Evolutionary conservation across 2,888 invertebrate species (phyloP), one percentile per base, ranked within the genome.

Genomic region (Pseudococcus viburni): DNA sequence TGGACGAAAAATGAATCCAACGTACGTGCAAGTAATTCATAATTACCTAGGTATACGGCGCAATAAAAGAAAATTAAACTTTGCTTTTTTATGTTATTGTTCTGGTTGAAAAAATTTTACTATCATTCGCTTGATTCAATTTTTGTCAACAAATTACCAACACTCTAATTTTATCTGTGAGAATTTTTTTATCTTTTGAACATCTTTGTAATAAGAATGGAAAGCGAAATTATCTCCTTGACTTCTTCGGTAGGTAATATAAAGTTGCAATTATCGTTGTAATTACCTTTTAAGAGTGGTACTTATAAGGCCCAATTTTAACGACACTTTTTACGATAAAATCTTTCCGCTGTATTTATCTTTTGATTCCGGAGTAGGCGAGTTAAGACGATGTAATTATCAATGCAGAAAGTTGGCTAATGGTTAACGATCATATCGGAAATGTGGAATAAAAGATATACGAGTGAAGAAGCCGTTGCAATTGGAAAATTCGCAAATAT

Each of bases 291-390:
- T 17, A 9, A 77, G 77, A n/a, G n/a, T 46, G 19, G n/a, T 46
- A 22, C 73, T 39, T 19, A 83, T 19, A 17, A 83, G 22, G 42
- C 19, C 46, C 19, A 83, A 83, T 83, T 77, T 46, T 83, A 83
- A 83, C 80, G 80, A 83, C 80, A 83, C 42, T 83, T 83, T 83
- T 73, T 73, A 46, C 6, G 80, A 83, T 83, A 83, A 83, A 42
- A 83, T 83, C 80, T 83, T 19, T 42, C 80, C 46, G 46, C 80
- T 83, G 80, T 9, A 19, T 73, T 73, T 73, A 33, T 73, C 15
- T 17, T 73, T 33, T 39, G 33, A 73, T 73, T 73, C 73, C 8
- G 15, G 17, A 33, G 0, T 33, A 73, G 3, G 33, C 17, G 7
- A 73, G 39, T 5, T 33, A 33, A 73, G 15, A 15, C 26, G 17